A percentile compares a stretch with the other conserved stretches of the same genome.
Evolutionary conservation across 1,140 invertebrate genomes (phyloP).

Genomic region (Drosophila persimilis): DNA sequence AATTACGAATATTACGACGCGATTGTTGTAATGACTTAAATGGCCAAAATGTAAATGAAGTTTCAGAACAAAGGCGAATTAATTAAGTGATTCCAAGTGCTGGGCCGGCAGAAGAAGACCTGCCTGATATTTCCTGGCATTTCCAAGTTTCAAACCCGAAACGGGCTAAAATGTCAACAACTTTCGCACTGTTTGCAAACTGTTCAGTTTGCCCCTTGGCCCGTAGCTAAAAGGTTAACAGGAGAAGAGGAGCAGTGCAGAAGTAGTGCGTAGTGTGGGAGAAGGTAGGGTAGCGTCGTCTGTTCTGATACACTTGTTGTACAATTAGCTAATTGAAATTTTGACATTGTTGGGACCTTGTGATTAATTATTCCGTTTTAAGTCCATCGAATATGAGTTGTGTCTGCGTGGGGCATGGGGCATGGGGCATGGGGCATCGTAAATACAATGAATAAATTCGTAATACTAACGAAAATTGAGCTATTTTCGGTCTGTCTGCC

Average conservation of each 20-base stretch:
- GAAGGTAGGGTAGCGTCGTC: not conserved
- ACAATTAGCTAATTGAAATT: slow-evolving; percentile 75
- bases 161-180: slow-evolving; percentile 51
- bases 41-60: slow-evolving; percentile 44
- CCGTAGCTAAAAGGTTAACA: slow-evolving; percentile 73
- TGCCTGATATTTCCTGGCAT: not conserved
- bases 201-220: too few species aligned
- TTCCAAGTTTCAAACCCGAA: too few species aligned
- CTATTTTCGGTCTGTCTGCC: slow-evolving; percentile 29
- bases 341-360: slow-evolving; percentile 36
- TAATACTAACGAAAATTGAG: slow-evolving; percentile 5
- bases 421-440: too few species aligned
- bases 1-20: not conserved
- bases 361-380: slow-evolving; percentile 45
- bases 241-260: slow-evolving; percentile 6
- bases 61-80: slow-evolving; percentile 38
- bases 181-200: slow-evolving; percentile 54
- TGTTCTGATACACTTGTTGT: slow-evolving; percentile 45
- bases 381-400: slow-evolving; percentile 11
- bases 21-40: not conserved
- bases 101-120: not conserved
- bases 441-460: slow-evolving; percentile 22
- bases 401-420: not conserved
- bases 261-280: not conserved
- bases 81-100: slow-evolving; percentile 44